Evolutionary conservation across 53 echinoderm and acorn worm species (phyloP).

Genomic region (Astropecten irregularis): DNA sequence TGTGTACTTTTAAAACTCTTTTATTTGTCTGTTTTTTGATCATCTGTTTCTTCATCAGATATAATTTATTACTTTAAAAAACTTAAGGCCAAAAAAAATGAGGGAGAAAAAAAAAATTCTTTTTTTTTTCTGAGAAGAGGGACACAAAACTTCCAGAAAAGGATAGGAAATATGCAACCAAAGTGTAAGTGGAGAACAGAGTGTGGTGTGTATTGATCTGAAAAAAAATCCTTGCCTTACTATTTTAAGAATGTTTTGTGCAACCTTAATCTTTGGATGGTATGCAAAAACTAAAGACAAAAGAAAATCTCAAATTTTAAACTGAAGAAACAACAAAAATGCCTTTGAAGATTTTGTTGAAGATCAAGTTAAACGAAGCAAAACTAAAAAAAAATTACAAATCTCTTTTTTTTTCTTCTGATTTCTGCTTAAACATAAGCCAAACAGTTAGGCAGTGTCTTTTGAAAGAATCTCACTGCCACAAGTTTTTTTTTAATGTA

Average conservation of each 20-base stretch:
- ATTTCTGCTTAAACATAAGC: no score
- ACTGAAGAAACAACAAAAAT: no score
- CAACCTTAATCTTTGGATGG: no score
- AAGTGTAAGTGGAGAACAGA: not conserved
- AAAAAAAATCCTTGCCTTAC: conserved; percentile 43
- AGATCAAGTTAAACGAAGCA: no score
- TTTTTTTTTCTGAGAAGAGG: conserved; percentile 30
- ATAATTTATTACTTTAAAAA: conserved; percentile 25
- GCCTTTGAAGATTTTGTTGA: no score
- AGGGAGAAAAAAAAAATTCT: not conserved
- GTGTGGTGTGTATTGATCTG: not conserved
- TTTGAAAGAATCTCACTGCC: no score
- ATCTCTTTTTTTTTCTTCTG: no score
- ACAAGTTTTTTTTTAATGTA: no score
- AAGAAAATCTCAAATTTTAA: no score
- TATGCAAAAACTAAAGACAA: no score
- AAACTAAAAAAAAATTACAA: no score
- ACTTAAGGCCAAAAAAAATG: conserved; percentile 8
- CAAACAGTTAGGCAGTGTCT: no score
- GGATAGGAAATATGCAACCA: conserved; percentile 1
- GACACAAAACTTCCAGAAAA: conserved; percentile 27
- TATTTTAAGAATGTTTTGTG: not conserved
- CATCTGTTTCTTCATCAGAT: conserved; percentile 11
- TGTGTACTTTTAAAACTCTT: conserved; percentile 43
- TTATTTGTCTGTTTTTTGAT: not conserved